Evolutionary conservation across 2,797 vertebrate genomes (phyloP).

Genomic region (Sciaenops ocellatus): DNA sequence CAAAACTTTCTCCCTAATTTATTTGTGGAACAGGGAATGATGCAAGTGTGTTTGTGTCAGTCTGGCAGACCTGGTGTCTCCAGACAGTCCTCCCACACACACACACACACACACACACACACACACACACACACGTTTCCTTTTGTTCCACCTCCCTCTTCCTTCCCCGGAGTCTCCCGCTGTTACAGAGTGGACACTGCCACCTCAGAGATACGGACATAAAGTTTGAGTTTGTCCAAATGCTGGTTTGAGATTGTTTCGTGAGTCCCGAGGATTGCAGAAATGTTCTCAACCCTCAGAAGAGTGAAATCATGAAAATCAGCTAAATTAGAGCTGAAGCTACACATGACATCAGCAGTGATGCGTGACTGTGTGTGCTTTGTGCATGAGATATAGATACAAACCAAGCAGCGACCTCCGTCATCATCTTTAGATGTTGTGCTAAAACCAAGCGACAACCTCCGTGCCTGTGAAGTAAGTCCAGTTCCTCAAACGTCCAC

Average conservation of each 20-base stretch:
- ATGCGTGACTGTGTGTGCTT: neutral
- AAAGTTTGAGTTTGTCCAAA: constrained; percentile 21
- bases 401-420: no score
- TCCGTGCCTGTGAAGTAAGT: no score
- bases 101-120: constrained; percentile 29
- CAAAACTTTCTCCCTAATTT: constrained; percentile 43
- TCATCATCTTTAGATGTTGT: no score
- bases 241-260: neutral
- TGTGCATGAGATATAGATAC: no score
- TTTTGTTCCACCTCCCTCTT: constrained; percentile 42
- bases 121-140: constrained; percentile 49
- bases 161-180: constrained; percentile 57
- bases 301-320: neutral
- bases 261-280: neutral
- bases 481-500: no score
- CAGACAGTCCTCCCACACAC: constrained; percentile 55
- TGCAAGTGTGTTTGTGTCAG: constrained; percentile 64
- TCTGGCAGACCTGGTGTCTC: constrained; percentile 70
- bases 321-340: neutral
- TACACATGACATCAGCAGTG: neutral
- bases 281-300: neutral
- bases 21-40: constrained; percentile 54
- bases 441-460: no score
- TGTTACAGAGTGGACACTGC: constrained; percentile 44
- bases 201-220: constrained; percentile 25